Percentiles rank a stretch among this genome's conserved stretches.
Conservation (phyloP, 1,140 invertebrate genomes). For the Pristionchus pacificus region DNA sequence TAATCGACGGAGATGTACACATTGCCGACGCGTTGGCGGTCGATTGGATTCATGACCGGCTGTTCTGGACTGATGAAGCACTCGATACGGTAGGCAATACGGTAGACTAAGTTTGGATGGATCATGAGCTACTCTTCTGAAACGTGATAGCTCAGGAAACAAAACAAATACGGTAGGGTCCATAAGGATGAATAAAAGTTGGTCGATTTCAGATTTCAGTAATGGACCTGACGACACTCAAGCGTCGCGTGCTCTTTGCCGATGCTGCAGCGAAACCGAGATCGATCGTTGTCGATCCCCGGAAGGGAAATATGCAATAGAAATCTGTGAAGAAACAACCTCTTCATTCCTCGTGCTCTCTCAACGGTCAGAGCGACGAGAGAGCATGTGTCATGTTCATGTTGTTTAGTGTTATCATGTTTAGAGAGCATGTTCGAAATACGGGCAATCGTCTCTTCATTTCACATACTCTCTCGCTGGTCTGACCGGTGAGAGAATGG, state of each 20-base stretch:
- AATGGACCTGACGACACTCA: slow-evolving; percentile 43
- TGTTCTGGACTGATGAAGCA: slow-evolving; percentile 92
- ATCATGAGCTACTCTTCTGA: background rate
- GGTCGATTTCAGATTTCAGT: slow-evolving; percentile 65
- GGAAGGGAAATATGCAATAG: too few species aligned
- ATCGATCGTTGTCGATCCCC: slow-evolving; percentile 88
- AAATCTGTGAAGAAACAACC: too few species aligned
- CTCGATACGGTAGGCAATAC: slow-evolving; percentile 72
- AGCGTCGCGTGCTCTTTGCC: slow-evolving; percentile 74
- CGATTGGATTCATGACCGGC: slow-evolving; percentile 91
- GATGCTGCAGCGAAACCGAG: slow-evolving; percentile 83
- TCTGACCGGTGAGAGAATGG: too few species aligned
- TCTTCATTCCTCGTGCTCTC: too few species aligned
- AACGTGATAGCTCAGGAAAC: slow-evolving; percentile 38
- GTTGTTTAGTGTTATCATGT: too few species aligned
- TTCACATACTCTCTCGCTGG: too few species aligned
- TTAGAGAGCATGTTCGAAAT: too few species aligned
- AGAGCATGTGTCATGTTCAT: too few species aligned
- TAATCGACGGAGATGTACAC: slow-evolving; percentile 77
- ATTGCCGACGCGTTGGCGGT: slow-evolving; percentile 87
- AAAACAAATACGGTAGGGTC: too few species aligned
- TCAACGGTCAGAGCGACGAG: too few species aligned
- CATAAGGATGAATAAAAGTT: background rate
- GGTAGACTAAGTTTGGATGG: background rate
- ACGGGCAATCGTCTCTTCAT: too few species aligned